phyloP scores from a whole-genome alignment of 2,113 vertebrate species.

The Pterocles burchelli region DNA sequence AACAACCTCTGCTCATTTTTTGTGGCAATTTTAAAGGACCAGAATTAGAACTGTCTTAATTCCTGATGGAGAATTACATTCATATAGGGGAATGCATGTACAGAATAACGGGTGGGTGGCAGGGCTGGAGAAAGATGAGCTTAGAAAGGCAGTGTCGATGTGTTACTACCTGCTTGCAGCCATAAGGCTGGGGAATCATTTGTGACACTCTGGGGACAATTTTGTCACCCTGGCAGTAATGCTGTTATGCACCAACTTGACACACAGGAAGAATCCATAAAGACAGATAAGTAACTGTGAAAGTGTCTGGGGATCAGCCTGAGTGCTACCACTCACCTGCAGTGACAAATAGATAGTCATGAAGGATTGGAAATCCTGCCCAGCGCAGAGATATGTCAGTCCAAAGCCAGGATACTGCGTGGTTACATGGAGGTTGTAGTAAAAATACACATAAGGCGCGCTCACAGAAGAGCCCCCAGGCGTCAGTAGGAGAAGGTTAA shows the following conservation, averaged over 20 bases:
- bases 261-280: slow-evolving; percentile 85
- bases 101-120: not conserved
- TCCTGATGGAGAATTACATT: not conserved
- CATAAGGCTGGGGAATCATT: slow-evolving; percentile 79
- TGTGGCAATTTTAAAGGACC: not conserved
- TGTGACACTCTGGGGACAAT: slow-evolving; percentile 83
- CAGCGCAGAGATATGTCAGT: slow-evolving; percentile 72
- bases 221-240: slow-evolving; percentile 88
- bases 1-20: not conserved
- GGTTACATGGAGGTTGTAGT: not conserved
- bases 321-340: slow-evolving; percentile 82
- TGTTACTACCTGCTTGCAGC: slow-evolving; percentile 69
- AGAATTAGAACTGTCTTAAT: not conserved
- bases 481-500: not conserved
- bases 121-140: slow-evolving; percentile 35
- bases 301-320: slow-evolving; percentile 82
- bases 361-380: slow-evolving; percentile 82
- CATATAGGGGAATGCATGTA: rapidly evolving
- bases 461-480: not conserved
- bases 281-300: slow-evolving; percentile 87
- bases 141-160: slow-evolving; percentile 22
- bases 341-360: slow-evolving; percentile 82
- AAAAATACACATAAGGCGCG: not conserved
- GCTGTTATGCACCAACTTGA: slow-evolving; percentile 83
- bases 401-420: slow-evolving; percentile 15